These are phyloP conservation scores for Mizuhopecten yessoensis DNA, from an alignment of 1,140 invertebrate species.

Conservation along the genomic window DNA sequence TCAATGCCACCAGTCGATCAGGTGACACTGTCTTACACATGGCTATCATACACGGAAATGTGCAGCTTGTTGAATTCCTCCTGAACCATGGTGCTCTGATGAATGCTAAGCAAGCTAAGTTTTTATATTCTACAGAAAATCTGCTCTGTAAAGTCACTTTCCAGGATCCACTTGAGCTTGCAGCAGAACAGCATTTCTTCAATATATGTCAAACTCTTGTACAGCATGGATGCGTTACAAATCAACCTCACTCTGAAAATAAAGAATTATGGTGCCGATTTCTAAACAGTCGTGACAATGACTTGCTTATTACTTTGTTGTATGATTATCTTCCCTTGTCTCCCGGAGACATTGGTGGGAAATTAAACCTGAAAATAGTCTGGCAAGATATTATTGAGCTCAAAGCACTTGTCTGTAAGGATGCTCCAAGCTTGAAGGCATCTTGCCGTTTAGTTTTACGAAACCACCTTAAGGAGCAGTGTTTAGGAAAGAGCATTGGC, in stretches of 20 bases:
- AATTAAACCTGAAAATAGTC: not conserved
- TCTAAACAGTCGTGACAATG: not conserved
- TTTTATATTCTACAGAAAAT: slow-evolving; percentile 24
- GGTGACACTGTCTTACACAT: slow-evolving; percentile 3
- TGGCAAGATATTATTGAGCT: not conserved
- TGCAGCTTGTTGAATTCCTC: slow-evolving; percentile 33
- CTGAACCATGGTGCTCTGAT: not conserved
- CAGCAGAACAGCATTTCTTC: slow-evolving; percentile 12
- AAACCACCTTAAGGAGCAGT: not conserved
- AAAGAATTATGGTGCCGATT: not conserved
- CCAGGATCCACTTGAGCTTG: not conserved
- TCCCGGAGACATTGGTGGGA: not conserved
- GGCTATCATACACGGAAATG: slow-evolving; percentile 19
- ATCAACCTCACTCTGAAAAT: slow-evolving; percentile 18
- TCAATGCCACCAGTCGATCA: not conserved
- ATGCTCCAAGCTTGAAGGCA: not conserved
- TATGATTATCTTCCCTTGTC: slow-evolving; percentile 13
- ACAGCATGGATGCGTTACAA: not conserved
- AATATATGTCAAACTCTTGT: slow-evolving; percentile 27
- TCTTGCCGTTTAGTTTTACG: not conserved
- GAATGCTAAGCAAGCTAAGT: slow-evolving; percentile 1
- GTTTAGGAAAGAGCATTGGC: not conserved
- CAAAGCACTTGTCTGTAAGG: not conserved
- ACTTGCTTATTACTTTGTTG: not conserved
- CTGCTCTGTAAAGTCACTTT: not conserved